Percentiles rank a stretch among this genome's conserved stretches.
Conservation (phyloP, 2,888 invertebrate genomes). For the Agelastica alni region DNA sequence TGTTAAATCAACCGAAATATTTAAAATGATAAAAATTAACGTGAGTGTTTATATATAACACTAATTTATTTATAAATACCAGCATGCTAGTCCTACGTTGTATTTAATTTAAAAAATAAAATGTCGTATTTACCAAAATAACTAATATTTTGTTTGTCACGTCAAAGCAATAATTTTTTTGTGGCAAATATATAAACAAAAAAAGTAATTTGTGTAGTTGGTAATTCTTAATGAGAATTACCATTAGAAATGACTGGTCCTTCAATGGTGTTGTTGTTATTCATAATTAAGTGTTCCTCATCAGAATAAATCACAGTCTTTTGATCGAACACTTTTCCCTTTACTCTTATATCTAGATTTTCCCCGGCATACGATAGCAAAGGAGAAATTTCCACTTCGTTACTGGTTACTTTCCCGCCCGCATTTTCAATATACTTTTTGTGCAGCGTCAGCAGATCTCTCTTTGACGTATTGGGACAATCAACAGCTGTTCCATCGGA, state of each 20-base stretch:
- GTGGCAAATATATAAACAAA: no score
- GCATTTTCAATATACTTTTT: conserved; percentile 78
- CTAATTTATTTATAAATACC: neutral
- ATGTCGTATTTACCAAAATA: neutral
- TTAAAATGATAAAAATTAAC: no score
- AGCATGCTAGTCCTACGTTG: neutral
- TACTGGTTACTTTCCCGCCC: conserved; percentile 73
- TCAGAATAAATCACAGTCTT: conserved; percentile 40
- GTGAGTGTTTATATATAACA: no score
- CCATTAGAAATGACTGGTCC: conserved; percentile 10
- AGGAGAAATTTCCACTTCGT: conserved; percentile 88
- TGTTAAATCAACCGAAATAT: no score
- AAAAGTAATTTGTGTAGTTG: no score
- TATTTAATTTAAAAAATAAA: neutral
- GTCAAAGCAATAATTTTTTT: no score
- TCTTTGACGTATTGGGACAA: conserved; percentile 84
- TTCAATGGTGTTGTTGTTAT: conserved; percentile 26
- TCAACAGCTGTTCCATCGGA: conserved; percentile 77
- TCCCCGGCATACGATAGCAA: conserved; percentile 90
- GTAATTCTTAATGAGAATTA: conserved; percentile 2
- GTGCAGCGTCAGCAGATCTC: conserved; percentile 77
- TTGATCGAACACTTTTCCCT: conserved; percentile 39
- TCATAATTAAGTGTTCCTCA: conserved; percentile 34
- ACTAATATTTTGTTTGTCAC: no score
- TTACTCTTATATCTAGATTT: conserved; percentile 62